Base-by-base conservation (phyloP, 2,888 invertebrate species). In the Drosophila subquinaria region DNA sequence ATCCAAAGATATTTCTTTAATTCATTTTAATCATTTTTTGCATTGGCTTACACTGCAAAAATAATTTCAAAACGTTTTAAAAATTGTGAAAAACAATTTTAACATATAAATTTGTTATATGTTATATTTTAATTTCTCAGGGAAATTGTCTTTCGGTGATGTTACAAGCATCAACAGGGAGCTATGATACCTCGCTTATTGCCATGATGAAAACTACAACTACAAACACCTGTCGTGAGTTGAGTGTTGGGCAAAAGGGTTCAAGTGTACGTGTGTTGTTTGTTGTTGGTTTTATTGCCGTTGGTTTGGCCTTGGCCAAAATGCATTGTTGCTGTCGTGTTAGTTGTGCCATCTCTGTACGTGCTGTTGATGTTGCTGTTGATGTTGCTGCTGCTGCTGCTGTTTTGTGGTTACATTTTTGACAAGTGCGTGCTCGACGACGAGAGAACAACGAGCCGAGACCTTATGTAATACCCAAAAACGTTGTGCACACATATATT, bases 341-440 rank as follows among this genome's bases (percentile, higher is more conserved):
- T 64, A 35, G 23, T 30, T 30, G 30, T 30, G 8, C 30, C 30
- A 30, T 30, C 30, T 2, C 30, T 30, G 30, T 30, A 30, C 30
- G 30, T 30, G 30, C 30, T 30, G 30, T 30, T 30, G 8, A 30
- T 56, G 45, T 42, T 53, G 57, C 35, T 51, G 56, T 36, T 53
- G 73, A 60, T 78, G 78, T 81, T 83, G 64, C 53, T 76, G 62
- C 50, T 73, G 69, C 62, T 65, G 68, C 23, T 75, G 73, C 62
- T 78, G 78, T 81, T 83, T 73, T 84, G 86, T 69, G 86, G 84
- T 71, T 70, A 82, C 74, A 86, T 71, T 82, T 85, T 82, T 84
- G 83, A 84, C 85, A 85, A 85, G 81, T 79, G 82, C 69, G 76
- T 67, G 67, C 57, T 57, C 33, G 56, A 64, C 43, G 68, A 17